Base-by-base conservation (phyloP, 2,797 vertebrate genomes). In the Uromys caudimaculatus region DNA sequence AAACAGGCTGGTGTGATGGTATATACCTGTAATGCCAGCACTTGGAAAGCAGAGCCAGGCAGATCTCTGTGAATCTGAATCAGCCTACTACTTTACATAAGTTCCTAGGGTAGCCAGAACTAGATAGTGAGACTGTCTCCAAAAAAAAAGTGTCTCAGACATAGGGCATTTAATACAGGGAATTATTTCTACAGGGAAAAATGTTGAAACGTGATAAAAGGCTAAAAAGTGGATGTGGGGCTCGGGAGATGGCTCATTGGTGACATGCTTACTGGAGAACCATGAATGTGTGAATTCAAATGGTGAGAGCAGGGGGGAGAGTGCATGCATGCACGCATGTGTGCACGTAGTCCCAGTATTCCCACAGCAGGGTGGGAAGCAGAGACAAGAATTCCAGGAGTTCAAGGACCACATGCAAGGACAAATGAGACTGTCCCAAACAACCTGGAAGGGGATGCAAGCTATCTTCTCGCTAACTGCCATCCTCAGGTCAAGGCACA, bases 261-360 rank as follows among this genome's bases (percentile, higher is more conserved):
- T 13, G 12, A 76, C 47, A 41, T 24, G 75, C 5, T 10, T 67
- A 17, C 69, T 67, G 11, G 2, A 71, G 5, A 38, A 38, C 17
- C n/a, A 21, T 71, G 69, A 38, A 7, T 17, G 2, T 21, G 16
- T 71, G 69, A 21, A 71, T 71, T 71, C 69, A 38, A 71, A 71
- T 71, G 7, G 1, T 38, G 69, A 71, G 9, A 38, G n/a, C 35
- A 21, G 23, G 38, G 38, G n/a, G 0, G 69, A 44, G 38, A 41
- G 38, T 5, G 9, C 17, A 21, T 21, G 58, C 6, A 2, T 38
- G 3, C 7, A 4, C 44, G 38, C 10, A 1, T 41, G n/a, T 9
- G 5, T 35, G 64, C 64, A 67, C 23, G n/a, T 19, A 21, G 21
- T 38, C 69, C 69, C 35, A 41, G 71, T 2, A 75, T 23, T 75